phyloP scores from a whole-genome alignment of 1,140 invertebrate species.

The Diabrotica virgifera region DNA sequence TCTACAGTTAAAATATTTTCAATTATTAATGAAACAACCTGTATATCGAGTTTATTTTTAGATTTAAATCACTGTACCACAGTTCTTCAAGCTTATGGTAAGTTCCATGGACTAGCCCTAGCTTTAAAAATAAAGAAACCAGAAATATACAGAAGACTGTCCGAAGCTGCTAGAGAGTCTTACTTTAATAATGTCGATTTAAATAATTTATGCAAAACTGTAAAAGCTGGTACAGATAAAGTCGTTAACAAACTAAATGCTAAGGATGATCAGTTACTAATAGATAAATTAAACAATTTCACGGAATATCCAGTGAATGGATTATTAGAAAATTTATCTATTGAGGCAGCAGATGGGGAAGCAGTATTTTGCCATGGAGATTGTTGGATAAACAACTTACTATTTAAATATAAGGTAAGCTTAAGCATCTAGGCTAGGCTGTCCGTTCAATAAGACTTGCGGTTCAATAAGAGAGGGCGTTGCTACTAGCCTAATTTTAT shows the following conservation, averaged over 20 bases:
- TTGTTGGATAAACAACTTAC: constrained; percentile 57
- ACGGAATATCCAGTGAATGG: background rate
- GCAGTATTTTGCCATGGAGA: constrained; percentile 53
- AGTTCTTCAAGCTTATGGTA: background rate
- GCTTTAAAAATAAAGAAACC: background rate
- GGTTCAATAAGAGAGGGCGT: too few species aligned
- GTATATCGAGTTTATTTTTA: background rate
- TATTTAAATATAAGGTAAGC: constrained; percentile 52
- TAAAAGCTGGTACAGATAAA: background rate
- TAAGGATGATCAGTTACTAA: background rate
- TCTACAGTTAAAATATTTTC: too few species aligned
- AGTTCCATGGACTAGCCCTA: background rate
- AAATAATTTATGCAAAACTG: background rate
- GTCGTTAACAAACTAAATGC: background rate
- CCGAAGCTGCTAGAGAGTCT: background rate
- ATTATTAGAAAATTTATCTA: constrained; percentile 2
- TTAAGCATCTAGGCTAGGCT: too few species aligned
- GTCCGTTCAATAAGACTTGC: too few species aligned
- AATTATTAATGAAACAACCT: too few species aligned
- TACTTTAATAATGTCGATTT: background rate
- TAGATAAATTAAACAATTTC: background rate
- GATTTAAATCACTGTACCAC: background rate
- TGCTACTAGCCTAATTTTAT: too few species aligned
- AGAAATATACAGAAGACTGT: background rate
- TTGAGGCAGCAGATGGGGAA: constrained; percentile 14